Evolutionary conservation across 2,888 invertebrate genomes (phyloP).

Genomic region (Notocelia uddmanniana): DNA sequence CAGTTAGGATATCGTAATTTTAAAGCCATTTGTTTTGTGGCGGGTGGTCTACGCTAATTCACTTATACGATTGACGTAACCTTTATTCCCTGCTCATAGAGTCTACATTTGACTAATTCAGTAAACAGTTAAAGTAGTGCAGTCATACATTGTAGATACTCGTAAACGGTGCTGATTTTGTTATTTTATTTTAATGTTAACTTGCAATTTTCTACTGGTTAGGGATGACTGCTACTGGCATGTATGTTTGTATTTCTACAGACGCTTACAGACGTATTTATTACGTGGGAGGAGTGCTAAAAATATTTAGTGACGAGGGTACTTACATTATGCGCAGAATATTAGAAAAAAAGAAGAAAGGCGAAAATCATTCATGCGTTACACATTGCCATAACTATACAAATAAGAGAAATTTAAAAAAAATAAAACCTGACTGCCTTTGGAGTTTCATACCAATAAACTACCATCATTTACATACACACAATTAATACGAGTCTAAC

Average conservation of each 20-base stretch:
- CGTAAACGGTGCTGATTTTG: not conserved
- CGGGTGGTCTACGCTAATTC: constrained; percentile 5
- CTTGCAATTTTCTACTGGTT: not conserved
- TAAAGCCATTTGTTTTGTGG: constrained; percentile 17
- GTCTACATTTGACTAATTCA: not conserved
- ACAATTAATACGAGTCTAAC: too few relatives aligned
- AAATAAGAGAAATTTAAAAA: too few relatives aligned
- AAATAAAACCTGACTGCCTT: too few relatives aligned
- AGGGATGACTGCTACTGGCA: not conserved
- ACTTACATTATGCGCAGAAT: too few relatives aligned
- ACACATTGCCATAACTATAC: too few relatives aligned
- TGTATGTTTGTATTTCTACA: not conserved
- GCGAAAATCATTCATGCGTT: too few relatives aligned
- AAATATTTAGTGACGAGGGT: too few relatives aligned
- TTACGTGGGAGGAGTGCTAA: too few relatives aligned
- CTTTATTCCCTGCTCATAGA: not conserved
- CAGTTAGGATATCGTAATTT: constrained; percentile 7
- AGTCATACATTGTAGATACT: constrained; percentile 1
- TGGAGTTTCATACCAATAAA: too few relatives aligned
- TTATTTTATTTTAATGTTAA: constrained; percentile 1
- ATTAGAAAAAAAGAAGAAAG: too few relatives aligned
- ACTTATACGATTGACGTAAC: not conserved
- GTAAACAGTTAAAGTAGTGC: not conserved
- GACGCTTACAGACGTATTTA: too few relatives aligned
- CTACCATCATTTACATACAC: too few relatives aligned